These are phyloP conservation scores for Himalopsyche anomala DNA, from an alignment of 2,888 invertebrate genomes.

Conservation along the genomic window DNA sequence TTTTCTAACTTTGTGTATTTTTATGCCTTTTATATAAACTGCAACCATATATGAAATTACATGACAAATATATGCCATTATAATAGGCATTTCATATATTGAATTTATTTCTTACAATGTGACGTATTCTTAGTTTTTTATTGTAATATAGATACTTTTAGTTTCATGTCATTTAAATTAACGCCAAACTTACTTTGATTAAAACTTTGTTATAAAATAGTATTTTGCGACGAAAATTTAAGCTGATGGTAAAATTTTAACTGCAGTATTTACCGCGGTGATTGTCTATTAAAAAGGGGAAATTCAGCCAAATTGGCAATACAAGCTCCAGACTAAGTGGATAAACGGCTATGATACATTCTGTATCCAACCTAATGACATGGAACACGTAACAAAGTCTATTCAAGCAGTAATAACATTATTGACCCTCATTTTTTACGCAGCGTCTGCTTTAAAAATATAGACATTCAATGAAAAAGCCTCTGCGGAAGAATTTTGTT, in stretches of 20 bases:
- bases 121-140: too few relatives aligned
- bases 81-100: too few relatives aligned
- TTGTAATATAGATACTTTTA: too few relatives aligned
- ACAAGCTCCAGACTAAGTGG: conserved; percentile 58
- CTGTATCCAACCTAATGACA: conserved; percentile 54
- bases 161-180: background rate
- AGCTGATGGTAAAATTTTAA: background rate
- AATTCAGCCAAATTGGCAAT: conserved; percentile 57
- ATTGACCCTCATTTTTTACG: conserved; percentile 2
- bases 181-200: background rate
- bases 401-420: background rate
- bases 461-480: too few relatives aligned
- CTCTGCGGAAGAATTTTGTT: too few relatives aligned
- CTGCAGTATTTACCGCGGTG: conserved; percentile 47
- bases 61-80: too few relatives aligned
- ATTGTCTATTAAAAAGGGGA: conserved; percentile 64
- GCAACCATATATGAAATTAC: too few relatives aligned
- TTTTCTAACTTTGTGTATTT: too few relatives aligned
- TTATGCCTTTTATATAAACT: too few relatives aligned
- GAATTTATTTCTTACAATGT: too few relatives aligned
- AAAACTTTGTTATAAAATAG: background rate
- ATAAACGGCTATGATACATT: conserved; percentile 61
- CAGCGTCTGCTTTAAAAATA: too few relatives aligned
- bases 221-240: background rate
- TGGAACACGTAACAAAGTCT: conserved; percentile 45